A percentile compares a stretch with the other conserved stretches of the same genome.
These are phyloP conservation scores for Sclerurus mexicanus DNA, from an alignment of 2,113 vertebrate species.

Conservation along the genomic window DNA sequence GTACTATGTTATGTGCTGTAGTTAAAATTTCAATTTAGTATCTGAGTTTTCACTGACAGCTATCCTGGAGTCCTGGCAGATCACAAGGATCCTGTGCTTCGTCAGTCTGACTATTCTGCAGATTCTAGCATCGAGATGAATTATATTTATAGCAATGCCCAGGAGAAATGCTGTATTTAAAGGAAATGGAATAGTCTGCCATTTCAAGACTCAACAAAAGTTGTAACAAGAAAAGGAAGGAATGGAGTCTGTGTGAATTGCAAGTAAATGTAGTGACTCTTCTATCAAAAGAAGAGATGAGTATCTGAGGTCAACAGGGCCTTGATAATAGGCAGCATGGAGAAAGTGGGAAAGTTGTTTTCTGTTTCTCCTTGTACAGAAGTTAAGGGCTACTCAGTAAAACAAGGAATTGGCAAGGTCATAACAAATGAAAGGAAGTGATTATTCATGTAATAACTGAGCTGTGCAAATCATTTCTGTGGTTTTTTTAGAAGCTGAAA, in stretches of 20 bases:
- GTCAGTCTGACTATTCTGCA: not conserved
- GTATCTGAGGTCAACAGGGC: not conserved
- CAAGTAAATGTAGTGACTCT: not conserved
- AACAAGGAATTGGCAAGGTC: not conserved
- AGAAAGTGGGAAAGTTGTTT: not conserved
- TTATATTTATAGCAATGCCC: not conserved
- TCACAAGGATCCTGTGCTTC: not conserved
- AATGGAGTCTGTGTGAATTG: not conserved
- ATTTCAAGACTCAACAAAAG: not conserved
- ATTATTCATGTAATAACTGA: not conserved
- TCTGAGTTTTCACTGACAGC: not conserved
- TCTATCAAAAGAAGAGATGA: not conserved
- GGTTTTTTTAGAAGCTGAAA: not conserved
- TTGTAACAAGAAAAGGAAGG: not conserved
- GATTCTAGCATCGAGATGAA: not conserved
- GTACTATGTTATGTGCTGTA: fast-evolving
- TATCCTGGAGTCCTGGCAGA: not conserved
- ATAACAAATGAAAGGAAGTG: not conserved
- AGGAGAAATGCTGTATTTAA: not conserved
- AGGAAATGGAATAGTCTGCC: not conserved
- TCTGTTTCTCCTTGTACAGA: not conserved
- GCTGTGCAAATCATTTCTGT: not conserved
- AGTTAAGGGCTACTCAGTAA: not conserved
- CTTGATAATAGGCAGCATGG: not conserved
- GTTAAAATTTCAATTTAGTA: not conserved